Evolutionary conservation across 2,888 invertebrate genomes (phyloP), one percentile per base, ranked within the genome.

Genomic region (Diarsia mendica): DNA sequence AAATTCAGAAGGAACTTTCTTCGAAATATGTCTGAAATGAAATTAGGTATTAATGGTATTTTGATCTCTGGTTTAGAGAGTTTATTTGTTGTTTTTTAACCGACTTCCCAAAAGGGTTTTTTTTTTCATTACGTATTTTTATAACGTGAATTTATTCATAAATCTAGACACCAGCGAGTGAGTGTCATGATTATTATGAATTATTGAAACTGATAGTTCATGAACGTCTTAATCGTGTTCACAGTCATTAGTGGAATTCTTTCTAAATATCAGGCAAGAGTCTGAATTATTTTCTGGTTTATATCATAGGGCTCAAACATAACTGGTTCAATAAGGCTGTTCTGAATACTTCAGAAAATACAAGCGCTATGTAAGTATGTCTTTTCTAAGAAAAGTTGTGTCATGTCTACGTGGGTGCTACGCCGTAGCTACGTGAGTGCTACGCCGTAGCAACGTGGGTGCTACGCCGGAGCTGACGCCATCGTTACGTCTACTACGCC

Each of bases 381-480:
- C 23, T 61, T 60, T n/a, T 61, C 39, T 3, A 61, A 39, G n/a
- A 61, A 39, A 39, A n/a, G 10, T 39, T 2, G 2, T 61, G 3
- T 13, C 8, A 13, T 44, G 15, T 33, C 18, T 28, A 23, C 49
- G 23, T 15, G 11, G n/a, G 28, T 66, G 51, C 74, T 75, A 75
- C 74, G 74, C 18, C 66, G 74, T 75, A 75, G 74, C 51, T 20
- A 15, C 13, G 5, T 63, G 4, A 15, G 51, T 5, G 44, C 44
- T 60, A 75, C 44, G n/a, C n/a, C 28, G 28, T 28, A 28, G 28
- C 11, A 18, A 23, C 49, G 23, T 15, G 9, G n/a, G 28, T 66
- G 51, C 74, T 75, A 75, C 74, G 74, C 18, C 66, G 74, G 74
- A 75, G 74, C 51, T 20, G 23, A 15, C 13, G 5, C 72, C 8